Conservation (phyloP, 2,888 invertebrate species). For the Thalpophila matura region DNA sequence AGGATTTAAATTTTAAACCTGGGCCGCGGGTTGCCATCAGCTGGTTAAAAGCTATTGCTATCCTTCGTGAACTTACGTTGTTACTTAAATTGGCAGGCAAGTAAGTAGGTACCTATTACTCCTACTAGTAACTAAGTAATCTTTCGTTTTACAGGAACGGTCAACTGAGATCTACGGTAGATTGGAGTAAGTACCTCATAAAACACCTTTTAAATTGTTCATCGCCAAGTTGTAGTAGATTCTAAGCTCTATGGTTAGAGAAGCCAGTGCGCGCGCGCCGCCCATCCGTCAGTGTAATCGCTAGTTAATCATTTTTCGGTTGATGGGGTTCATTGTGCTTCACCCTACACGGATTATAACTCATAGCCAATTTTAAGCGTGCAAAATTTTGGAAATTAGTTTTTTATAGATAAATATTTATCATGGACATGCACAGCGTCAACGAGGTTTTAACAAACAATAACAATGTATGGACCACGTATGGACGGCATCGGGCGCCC, state of each 20-base stretch:
- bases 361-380: conserved; percentile 80
- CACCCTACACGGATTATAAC: conserved; percentile 83
- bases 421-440: conserved; percentile 39
- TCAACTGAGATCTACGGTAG: too few species aligned
- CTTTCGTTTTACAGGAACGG: too few species aligned
- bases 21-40: too few species aligned
- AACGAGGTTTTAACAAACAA: conserved; percentile 54
- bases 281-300: conserved; percentile 90
- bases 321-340: conserved; percentile 87
- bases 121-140: too few species aligned
- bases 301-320: conserved; percentile 91
- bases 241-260: conserved; percentile 76
- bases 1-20: too few species aligned
- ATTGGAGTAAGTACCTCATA: too few species aligned
- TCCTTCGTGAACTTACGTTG: too few species aligned
- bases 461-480: conserved; percentile 46
- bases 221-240: conserved; percentile 46
- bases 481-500: conserved; percentile 67
- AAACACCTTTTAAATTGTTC: conserved; percentile 3
- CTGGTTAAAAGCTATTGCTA: too few species aligned
- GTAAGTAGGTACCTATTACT: too few species aligned
- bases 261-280: conserved; percentile 86
- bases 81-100: too few species aligned
- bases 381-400: conserved; percentile 78
- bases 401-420: conserved; percentile 50